A percentile compares a stretch with the other conserved stretches of the same genome.
phyloP scores from a whole-genome alignment of 2,888 invertebrate species.

The Conops quadrifasciatus region DNA sequence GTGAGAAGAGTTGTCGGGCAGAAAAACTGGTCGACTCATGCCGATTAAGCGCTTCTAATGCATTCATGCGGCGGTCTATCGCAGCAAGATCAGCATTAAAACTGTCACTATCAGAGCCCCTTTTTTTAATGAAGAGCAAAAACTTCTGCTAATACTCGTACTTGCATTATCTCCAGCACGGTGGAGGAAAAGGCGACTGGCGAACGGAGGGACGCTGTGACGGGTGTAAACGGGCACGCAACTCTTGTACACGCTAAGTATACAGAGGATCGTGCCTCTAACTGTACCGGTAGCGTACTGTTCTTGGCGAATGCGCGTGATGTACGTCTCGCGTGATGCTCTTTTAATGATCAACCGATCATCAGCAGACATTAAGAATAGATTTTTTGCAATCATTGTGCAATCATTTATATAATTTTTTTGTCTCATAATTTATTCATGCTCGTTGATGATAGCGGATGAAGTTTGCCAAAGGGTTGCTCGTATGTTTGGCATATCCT shows the following conservation, averaged over 20 bases:
- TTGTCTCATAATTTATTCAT: slow-evolving; percentile 9
- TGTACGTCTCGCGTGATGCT: not conserved
- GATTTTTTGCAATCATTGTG: slow-evolving; percentile 22
- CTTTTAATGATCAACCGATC: not conserved
- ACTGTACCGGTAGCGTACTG: not conserved
- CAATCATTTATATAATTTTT: slow-evolving; percentile 25
- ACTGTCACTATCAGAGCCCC: not conserved
- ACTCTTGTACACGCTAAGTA: not conserved
- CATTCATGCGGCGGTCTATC: not conserved
- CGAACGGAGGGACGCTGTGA: too few species aligned
- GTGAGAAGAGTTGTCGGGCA: not conserved
- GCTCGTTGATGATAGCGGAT: not conserved
- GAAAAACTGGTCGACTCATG: not conserved
- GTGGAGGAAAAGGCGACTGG: too few species aligned
- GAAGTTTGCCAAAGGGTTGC: not conserved
- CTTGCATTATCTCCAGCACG: not conserved
- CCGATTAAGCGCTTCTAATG: slow-evolving; percentile 13
- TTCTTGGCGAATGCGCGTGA: not conserved
- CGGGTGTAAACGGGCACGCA: not conserved
- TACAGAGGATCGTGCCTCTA: not conserved
- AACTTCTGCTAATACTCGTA: not conserved
- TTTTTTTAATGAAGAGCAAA: not conserved
- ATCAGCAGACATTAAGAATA: slow-evolving; percentile 2
- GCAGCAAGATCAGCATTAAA: slow-evolving; percentile 2
- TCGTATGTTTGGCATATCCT: not conserved